Evolutionary conservation across 2,113 vertebrate genomes (phyloP), one percentile per base, ranked within the genome.

Genomic region (Leptobrachium leishanense): DNA sequence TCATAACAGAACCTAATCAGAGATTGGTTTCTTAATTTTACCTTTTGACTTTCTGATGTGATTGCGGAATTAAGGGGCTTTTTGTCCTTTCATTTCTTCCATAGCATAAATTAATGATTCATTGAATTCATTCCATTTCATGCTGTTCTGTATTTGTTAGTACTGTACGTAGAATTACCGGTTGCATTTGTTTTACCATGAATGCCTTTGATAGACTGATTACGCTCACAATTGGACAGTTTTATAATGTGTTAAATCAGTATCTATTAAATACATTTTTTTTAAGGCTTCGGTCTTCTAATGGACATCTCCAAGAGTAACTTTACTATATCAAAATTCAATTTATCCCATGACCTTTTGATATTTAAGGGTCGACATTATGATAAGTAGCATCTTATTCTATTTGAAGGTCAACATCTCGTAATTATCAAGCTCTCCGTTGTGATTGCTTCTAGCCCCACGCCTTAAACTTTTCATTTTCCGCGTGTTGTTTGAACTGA

Each of bases 301-400:
- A 68, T 59, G 54, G 66, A 76, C 64, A 20, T 44, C 1, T 83
- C 86, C 75, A 76, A 76, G 2, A 43, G 82, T 73, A 7, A 53
- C 75, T 85, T 31, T 72, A 9, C 64, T 85, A 82, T 85, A 87
- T 88, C 75, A 1, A 83, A 81, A 85, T 63, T 46, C 55, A 65
- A 81, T 82, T 75, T 50, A 8, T 50, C 4, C 46, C 67, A 70
- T 83, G 90, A 90, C 80, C 87, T 84, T 88, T 84, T 75, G 0
- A 76, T 74, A 0, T 55, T 0, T 6, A 70, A 82, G 84, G 46
- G 72, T 82, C 63, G 82, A 40, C 72, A 68, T 88, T 88, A 89
- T 90, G 88, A 87, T 90, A 88, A 91, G 89, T 82, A 86, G 88
- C 75, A 82, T 67, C 85, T 86, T 81, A 86, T 88, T 88, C 85